Evolutionary conservation across 2,888 invertebrate genomes (phyloP).

Genomic region (Thereva unica): DNA sequence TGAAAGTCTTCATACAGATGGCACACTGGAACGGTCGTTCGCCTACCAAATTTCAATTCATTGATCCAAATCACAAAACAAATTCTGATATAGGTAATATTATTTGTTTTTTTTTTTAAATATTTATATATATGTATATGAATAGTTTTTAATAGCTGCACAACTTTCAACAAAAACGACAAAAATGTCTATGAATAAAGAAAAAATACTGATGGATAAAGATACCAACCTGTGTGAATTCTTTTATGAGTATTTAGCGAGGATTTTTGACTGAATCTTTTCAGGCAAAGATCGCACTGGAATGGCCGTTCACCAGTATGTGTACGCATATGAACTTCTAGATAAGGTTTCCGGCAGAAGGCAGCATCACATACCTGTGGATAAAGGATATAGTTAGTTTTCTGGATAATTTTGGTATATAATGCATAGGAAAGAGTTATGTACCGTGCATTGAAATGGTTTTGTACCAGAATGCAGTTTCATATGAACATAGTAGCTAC

Average conservation of each 20-base stretch:
- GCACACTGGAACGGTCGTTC: conserved; percentile 67
- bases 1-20: conserved; percentile 68
- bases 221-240: conserved; percentile 68
- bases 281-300: conserved; percentile 70
- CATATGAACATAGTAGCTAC: conserved; percentile 82
- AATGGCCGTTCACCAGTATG: conserved; percentile 55
- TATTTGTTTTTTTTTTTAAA: conserved; percentile 18
- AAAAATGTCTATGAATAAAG: no score
- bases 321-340: conserved; percentile 76
- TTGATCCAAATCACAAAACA: conserved; percentile 13
- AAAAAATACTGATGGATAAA: no score
- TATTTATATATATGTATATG: neutral
- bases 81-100: neutral
- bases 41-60: conserved; percentile 53
- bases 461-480: conserved; percentile 80
- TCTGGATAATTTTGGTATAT: conserved; percentile 8
- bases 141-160: no score
- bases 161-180: no score
- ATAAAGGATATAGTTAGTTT: conserved; percentile 9
- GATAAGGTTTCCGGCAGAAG: conserved; percentile 79
- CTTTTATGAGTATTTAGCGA: conserved; percentile 73
- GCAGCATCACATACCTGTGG: conserved; percentile 71
- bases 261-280: conserved; percentile 73
- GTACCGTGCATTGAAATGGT: conserved; percentile 72
- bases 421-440: neutral